A percentile compares a stretch with the other conserved stretches of the same genome.
Evolutionary conservation across 2,113 vertebrate species (phyloP).

Genomic region (Alexandromys fortis): DNA sequence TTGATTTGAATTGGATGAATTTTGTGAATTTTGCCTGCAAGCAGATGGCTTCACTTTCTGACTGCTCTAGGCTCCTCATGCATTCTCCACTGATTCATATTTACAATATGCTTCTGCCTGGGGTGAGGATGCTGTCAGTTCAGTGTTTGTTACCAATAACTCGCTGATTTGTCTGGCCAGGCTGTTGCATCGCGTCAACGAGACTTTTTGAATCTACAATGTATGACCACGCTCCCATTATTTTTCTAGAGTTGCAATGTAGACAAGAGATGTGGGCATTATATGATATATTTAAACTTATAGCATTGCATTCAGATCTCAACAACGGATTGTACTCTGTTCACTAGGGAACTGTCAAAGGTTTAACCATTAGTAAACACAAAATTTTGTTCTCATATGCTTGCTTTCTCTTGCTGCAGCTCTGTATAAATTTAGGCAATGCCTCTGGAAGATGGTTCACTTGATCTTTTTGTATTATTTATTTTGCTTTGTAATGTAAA

Average conservation of each 20-base stretch:
- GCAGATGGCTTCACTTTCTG: not conserved
- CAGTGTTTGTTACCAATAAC: not conserved
- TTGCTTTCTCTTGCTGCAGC: not conserved
- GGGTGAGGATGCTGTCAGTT: not conserved
- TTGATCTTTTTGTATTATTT: not conserved
- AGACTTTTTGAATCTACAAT: not conserved
- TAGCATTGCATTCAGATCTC: not conserved
- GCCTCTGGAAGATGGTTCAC: not conserved
- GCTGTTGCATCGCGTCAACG: not conserved
- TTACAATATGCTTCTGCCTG: slow-evolving; percentile 15
- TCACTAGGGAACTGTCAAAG: not conserved
- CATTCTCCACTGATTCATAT: slow-evolving; percentile 17
- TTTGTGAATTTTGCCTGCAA: not conserved
- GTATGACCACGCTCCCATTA: not conserved
- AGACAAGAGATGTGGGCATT: not conserved
- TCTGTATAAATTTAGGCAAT: not conserved
- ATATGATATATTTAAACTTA: not conserved
- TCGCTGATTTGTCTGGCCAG: slow-evolving; percentile 34
- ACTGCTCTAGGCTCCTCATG: not conserved
- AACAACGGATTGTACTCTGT: not conserved
- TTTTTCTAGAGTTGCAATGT: not conserved
- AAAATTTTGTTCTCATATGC: not conserved
- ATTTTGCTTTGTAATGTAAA: not conserved
- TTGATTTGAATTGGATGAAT: slow-evolving; percentile 1
- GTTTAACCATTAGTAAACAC: not conserved